These are phyloP conservation scores for Sesamia inferens DNA, from an alignment of 2,888 invertebrate species.

Conservation along the genomic window DNA sequence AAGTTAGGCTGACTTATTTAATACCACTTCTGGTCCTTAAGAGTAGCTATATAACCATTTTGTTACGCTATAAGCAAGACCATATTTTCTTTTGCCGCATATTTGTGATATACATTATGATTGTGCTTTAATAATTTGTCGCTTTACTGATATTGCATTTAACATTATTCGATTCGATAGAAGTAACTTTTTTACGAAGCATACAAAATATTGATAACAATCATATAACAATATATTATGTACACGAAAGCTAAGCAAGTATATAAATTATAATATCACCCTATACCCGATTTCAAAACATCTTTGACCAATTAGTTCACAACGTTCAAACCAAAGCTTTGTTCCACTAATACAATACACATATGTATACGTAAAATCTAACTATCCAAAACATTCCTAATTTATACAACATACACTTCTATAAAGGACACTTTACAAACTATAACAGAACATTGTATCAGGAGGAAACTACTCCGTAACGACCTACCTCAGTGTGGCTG, in stretches of 20 bases:
- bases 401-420: slow-evolving; percentile 14
- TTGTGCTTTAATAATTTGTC: no score
- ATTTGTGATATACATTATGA: background rate
- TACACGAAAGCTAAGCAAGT: background rate
- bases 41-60: background rate
- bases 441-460: slow-evolving; percentile 34
- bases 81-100: no score
- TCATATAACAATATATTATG: no score
- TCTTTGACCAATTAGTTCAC: background rate
- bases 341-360: slow-evolving; percentile 8
- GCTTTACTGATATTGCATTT: background rate
- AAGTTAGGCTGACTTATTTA: no score
- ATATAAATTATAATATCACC: no score
- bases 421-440: slow-evolving; percentile 31
- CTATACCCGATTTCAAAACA: background rate
- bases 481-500: slow-evolving; percentile 34
- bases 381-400: slow-evolving; percentile 21
- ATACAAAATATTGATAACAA: background rate
- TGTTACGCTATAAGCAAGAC: no score
- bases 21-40: no score
- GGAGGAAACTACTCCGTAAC: slow-evolving; percentile 34
- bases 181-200: background rate
- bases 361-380: slow-evolving; percentile 5
- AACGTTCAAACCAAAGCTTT: background rate
- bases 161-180: no score